Percentiles rank a stretch among this genome's conserved stretches.
Evolutionary conservation across 2,797 vertebrate species (phyloP).

Genomic region (Pseudochirops corinnae): DNA sequence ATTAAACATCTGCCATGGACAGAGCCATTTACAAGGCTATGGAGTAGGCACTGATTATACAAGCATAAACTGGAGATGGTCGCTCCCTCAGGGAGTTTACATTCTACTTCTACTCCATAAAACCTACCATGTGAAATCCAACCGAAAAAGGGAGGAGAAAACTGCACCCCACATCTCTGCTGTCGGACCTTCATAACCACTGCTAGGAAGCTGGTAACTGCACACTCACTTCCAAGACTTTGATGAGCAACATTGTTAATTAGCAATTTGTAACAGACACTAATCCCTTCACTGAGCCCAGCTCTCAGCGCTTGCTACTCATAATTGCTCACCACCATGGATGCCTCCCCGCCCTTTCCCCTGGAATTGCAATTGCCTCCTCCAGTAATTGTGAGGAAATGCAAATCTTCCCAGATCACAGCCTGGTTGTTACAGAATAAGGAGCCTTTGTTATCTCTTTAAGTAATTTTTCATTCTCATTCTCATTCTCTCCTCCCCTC

Average conservation of each 20-base stretch:
- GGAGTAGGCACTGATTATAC: not conserved
- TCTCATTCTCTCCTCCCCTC: not conserved
- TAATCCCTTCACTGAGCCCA: not conserved
- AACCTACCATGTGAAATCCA: not conserved
- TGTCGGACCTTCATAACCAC: not conserved
- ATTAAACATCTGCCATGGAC: not conserved
- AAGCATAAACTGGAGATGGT: not conserved
- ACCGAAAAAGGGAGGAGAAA: not conserved
- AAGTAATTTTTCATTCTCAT: not conserved
- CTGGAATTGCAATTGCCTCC: not conserved
- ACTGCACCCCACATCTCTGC: not conserved
- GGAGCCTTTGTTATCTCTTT: not conserved
- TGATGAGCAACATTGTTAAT: not conserved
- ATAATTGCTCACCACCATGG: not conserved
- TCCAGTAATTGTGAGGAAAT: not conserved
- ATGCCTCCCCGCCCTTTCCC: not conserved
- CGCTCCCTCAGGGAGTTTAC: not conserved
- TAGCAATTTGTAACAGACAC: not conserved
- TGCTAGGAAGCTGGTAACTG: not conserved
- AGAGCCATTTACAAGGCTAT: not conserved
- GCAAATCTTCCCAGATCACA: not conserved
- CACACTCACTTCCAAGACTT: not conserved
- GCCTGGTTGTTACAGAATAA: accelerated
- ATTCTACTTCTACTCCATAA: not conserved
- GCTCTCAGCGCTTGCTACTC: not conserved